Percentiles rank a stretch among this genome's conserved stretches.
phyloP scores from a whole-genome alignment of 2,888 invertebrate species.

The Cantharis nigra region DNA sequence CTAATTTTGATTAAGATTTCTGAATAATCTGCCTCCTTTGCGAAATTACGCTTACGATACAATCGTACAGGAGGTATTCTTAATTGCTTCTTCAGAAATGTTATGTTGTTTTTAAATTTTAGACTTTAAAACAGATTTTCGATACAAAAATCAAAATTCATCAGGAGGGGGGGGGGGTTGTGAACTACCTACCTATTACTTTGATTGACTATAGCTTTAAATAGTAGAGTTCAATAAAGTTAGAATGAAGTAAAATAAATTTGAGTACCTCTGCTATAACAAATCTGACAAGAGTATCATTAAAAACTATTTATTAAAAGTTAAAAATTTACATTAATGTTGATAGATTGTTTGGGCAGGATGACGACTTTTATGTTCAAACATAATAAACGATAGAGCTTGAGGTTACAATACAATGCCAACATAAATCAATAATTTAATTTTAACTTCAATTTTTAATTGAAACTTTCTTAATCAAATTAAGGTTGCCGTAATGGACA shows the following conservation, averaged over 20 bases:
- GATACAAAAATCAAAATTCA: too few species aligned
- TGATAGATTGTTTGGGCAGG: neutral
- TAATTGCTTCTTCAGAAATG: too few species aligned
- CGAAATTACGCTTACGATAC: too few species aligned
- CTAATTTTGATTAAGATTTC: too few species aligned
- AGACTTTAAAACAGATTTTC: too few species aligned
- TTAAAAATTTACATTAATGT: neutral
- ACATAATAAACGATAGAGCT: neutral
- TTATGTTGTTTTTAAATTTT: too few species aligned
- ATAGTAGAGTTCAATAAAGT: too few species aligned
- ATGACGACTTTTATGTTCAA: neutral
- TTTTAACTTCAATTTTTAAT: neutral
- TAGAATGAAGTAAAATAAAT: neutral
- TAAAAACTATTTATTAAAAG: neutral
- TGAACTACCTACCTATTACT: too few species aligned
- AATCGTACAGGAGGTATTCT: too few species aligned
- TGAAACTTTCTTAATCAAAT: neutral
- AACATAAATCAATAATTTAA: neutral
- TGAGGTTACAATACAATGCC: neutral
- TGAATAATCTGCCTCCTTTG: too few species aligned
- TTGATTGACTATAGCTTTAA: too few species aligned
- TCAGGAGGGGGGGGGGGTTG: too few species aligned
- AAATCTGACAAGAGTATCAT: neutral
- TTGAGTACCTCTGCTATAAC: neutral
- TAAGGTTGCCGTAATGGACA: neutral